Base-by-base conservation (phyloP, 2,113 vertebrate genomes). In the Bungarus multicinctus region DNA sequence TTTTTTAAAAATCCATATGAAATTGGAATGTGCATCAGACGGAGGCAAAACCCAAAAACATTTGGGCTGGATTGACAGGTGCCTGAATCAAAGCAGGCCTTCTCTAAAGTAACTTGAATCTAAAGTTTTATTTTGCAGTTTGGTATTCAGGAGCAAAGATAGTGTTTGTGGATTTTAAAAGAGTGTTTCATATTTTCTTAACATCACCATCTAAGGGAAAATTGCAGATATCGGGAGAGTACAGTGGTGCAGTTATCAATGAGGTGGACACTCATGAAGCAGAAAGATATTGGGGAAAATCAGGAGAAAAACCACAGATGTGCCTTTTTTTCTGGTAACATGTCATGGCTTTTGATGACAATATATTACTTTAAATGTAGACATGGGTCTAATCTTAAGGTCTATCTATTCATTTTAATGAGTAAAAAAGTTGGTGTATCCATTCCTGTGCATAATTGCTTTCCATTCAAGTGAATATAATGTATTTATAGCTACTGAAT, bases 21-120 rank as follows among this genome's bases (percentile, higher is more conserved):
- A 50, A 87, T 87, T 87, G 45, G 18, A 50, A 11, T 3, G 12
- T 47, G 45, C 43, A 87, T 87, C 45, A 87, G 85, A 87, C 11
- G 11, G 22, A 87, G 45, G 25, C 45, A 87, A 81, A 81, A 81
- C 34, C 34, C 74, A 81, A 81, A 81, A 1, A 52, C 12, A 64
- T 89, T 45, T 27, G 34, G 34, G 22, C 5, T 91, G 27, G 5
- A 88, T 34, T 50, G 74, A 47, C 23, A 88, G 18, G 93, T 93
- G 95, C 1, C 6, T 20, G 14, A 45, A 92, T 81, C 12, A 94
- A 25, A 95, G 9, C 50, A 96, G 95, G 34, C 18, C 34, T 81
- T 81, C 34, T 45, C 8, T 85, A 54, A 45, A 58, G 85, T 64
- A 96, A 89, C 27, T 1, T 43, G 18, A 43, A 81, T 81, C 18